Evolutionary conservation across 2,888 invertebrate genomes (phyloP), one percentile per base, ranked within the genome.

Genomic region (Troides oblongomaculatus): DNA sequence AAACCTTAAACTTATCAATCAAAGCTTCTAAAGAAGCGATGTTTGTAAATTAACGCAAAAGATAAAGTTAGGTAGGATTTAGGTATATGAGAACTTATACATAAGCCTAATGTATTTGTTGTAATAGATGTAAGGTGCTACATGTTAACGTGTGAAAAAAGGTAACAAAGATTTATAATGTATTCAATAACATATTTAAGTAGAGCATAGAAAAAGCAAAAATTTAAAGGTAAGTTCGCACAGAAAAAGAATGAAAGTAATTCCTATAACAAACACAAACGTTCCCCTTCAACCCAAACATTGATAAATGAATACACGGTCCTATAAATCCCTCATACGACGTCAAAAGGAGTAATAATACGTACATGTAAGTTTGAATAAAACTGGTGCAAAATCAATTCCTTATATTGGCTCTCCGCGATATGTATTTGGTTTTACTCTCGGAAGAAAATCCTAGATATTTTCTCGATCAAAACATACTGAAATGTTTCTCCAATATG

Each of bases 401-500:
- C 78, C 76, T 75, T 78, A 83, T 79, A 87, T 85, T 86, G 84
- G 82, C 82, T 83, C 81, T 82, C 79, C 78, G 82, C 76, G 78
- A 84, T 81, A 83, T 81, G 79, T 85, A 84, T 86, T 84, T 86
- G 84, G 83, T 84, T 85, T 85, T 81, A 80, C 83, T 84, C 81
- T 83, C 79, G 81, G 83, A 84, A 83, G 82, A 84, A 84, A 86
- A 83, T 81, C 84, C 83, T 81, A 77, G 77, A 84, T 84, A 81
- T 81, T 83, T 84, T 82, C 78, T 76, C 83, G 82, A 85, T 84
- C 82, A 83, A 83, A 82, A 83, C 81, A 83, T 83, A 83, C 84
- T 83, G 79, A 85, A 88, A 86, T 85, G 87, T 85, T 87, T 82
- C 83, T 84, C 83, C 87, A 87, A 91, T 90, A 89, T 89, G 89